phyloP scores from a whole-genome alignment of 2,888 invertebrate genomes.

The Ennomos quercinarius region DNA sequence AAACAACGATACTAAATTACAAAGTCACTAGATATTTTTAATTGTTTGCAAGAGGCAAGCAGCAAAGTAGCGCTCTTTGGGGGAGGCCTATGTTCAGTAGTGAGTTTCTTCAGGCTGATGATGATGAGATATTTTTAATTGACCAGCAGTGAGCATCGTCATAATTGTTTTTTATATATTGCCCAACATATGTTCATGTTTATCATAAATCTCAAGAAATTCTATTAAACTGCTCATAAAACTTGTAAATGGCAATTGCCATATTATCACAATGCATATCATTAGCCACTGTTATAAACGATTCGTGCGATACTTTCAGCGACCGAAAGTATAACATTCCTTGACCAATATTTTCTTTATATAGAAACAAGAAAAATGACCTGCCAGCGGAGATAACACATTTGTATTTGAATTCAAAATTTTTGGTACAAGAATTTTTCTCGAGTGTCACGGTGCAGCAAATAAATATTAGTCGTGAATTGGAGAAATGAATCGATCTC shows the following conservation, averaged over 20 bases:
- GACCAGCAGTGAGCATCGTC: conserved; percentile 47
- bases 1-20: too few relatives aligned
- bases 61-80: too few relatives aligned
- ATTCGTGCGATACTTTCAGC: conserved; percentile 2
- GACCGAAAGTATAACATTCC: conserved; percentile 48
- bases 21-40: conserved; percentile 36
- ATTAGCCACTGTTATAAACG: background rate
- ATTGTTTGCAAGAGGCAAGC: too few relatives aligned
- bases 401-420: conserved; percentile 74
- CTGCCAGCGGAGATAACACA: conserved; percentile 68
- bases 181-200: conserved; percentile 39
- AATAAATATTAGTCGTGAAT: conserved; percentile 81
- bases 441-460: conserved; percentile 77
- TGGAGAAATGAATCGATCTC: conserved; percentile 81
- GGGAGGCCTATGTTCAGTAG: too few relatives aligned
- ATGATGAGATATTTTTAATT: conserved; percentile 44
- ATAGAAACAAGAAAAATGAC: conserved; percentile 74
- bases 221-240: conserved; percentile 1
- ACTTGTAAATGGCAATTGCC: conserved; percentile 1
- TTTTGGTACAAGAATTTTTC: conserved; percentile 78
- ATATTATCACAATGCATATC: conserved; percentile 1
- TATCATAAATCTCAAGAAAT: conserved; percentile 36
- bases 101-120: too few relatives aligned
- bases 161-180: conserved; percentile 54
- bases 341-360: conserved; percentile 76